Evolutionary conservation across 2,113 vertebrate species (phyloP).

Genomic region (Myrmecobius fasciatus): DNA sequence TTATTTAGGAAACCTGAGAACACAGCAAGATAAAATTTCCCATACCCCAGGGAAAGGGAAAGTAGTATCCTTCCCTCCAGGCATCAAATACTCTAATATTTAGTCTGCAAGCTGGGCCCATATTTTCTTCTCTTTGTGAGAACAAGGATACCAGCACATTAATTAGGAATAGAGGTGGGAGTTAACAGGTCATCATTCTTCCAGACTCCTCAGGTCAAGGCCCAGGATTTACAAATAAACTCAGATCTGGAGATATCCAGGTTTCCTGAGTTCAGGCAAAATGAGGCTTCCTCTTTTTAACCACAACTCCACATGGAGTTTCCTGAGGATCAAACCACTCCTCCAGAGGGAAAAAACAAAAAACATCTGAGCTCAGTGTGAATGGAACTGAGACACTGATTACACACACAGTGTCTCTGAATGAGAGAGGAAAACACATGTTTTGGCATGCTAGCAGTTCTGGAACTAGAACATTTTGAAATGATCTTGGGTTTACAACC

Average conservation of each 20-base stretch:
- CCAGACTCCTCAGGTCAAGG: background rate
- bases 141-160: background rate
- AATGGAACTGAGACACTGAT: background rate
- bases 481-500: background rate
- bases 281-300: conserved; percentile 10
- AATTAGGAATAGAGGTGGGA: background rate
- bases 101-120: background rate
- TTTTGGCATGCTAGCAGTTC: accelerated
- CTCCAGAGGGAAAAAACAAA: background rate
- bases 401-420: background rate
- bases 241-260: background rate
- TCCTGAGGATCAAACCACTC: conserved; percentile 4
- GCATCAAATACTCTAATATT: background rate
- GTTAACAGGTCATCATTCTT: background rate
- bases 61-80: background rate
- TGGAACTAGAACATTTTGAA: no score
- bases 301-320: background rate
- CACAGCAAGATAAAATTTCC: background rate
- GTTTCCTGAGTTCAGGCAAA: background rate
- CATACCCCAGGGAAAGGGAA: background rate
- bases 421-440: background rate
- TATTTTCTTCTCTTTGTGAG: background rate
- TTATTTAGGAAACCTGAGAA: background rate
- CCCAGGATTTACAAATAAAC: background rate
- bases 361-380: conserved; percentile 5